phyloP scores from a whole-genome alignment of 2,888 invertebrate species.

The Scaptomyza cyrtandrae region DNA sequence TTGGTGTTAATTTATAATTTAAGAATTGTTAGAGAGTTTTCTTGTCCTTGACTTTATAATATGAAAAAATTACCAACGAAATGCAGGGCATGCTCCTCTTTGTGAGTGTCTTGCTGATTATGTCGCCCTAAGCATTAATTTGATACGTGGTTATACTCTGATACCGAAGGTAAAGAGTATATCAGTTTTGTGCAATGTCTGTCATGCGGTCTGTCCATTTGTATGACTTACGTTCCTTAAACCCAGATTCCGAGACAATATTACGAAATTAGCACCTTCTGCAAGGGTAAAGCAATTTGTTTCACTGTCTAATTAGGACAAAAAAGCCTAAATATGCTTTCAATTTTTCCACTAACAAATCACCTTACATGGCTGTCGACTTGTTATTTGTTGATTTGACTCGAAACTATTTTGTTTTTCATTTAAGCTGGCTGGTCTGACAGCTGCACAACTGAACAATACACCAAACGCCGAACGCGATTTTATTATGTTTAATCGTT shows the following conservation, averaged over 20 bases:
- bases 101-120: too few relatives aligned
- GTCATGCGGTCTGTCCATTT: too few relatives aligned
- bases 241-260: background rate
- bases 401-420: constrained; percentile 11
- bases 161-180: too few relatives aligned
- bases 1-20: too few relatives aligned
- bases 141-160: too few relatives aligned
- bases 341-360: constrained; percentile 51
- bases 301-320: background rate
- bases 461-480: constrained; percentile 85
- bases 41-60: too few relatives aligned
- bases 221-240: background rate
- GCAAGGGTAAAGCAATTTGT: background rate
- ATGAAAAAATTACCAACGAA: too few relatives aligned
- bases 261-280: background rate
- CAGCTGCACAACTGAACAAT: constrained; percentile 72
- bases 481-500: constrained; percentile 93
- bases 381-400: constrained; percentile 12
- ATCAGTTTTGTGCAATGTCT: too few relatives aligned
- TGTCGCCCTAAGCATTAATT: too few relatives aligned
- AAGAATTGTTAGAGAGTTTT: too few relatives aligned
- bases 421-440: constrained; percentile 66
- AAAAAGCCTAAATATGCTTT: background rate
- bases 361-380: background rate
- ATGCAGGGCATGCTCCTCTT: too few relatives aligned